Base-by-base conservation (phyloP, 2,113 vertebrate genomes). In the Pterocles orientalis region DNA sequence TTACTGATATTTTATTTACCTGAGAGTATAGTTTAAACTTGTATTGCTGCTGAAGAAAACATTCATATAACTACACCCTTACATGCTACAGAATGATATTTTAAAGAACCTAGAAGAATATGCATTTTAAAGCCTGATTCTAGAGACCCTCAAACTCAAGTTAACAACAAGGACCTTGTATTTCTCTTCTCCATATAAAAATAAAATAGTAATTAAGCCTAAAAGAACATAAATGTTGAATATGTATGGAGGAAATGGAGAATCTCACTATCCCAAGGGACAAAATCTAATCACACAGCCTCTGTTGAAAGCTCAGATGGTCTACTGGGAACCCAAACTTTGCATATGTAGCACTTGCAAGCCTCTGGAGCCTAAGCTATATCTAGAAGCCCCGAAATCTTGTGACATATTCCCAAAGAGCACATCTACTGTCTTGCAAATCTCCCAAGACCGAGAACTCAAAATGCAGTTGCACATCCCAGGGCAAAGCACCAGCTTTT, bases 1-100 rank as follows among this genome's bases (percentile, higher is more conserved):
- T 86, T 89, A 90, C 33, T 91, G 28, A 54, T 88, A 79, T 92
- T 95, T 92, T 93, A 66, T 91, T 80, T 94, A 50, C 84, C 68
- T 64, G 47, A 83, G 72, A 31, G 18, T 41, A 60, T 25, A 84
- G 34, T 76, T 86, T 75, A 86, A 95, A 78, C 34, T 60, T 79
- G 80, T 10, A 95, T 91, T 88, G 31, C 47, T 60, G 60, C 26
- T 82, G 34, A 86, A 71, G 48, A 88, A 95, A 91, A 62, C 75
- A 53, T 82, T 88, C n/a, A 23, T 4, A 0, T 48, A 88, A 86
- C 62, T 86, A 43, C 75, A 83, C 36, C n/a, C 62, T 82, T 65
- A 48, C 2, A 29, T 33, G 3, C 47, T 88, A 66, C 19, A 83
- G 68, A 94, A 82, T 10, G 88, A 41, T 10, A 90, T 86, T 86